Evolutionary conservation across 2,888 invertebrate genomes (phyloP).

Genomic region (Neocrepidodera transversa): DNA sequence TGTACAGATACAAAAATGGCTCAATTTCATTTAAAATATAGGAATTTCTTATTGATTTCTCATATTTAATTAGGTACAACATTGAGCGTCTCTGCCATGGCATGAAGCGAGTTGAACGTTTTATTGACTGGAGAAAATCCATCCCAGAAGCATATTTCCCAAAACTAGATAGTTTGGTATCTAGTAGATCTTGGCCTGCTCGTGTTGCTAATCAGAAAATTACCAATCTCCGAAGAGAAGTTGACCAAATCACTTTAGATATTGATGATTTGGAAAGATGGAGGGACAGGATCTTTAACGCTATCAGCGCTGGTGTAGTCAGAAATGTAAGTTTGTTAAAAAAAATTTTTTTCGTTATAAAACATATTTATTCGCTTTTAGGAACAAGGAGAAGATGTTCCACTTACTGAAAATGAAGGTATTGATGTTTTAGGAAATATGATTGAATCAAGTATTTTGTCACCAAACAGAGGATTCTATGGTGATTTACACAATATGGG

Average conservation of each 20-base stretch:
- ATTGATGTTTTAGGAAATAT: slow-evolving; percentile 83
- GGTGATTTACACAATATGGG: slow-evolving; percentile 86
- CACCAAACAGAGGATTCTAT: slow-evolving; percentile 73
- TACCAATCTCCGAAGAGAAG: slow-evolving; percentile 70
- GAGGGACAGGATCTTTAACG: slow-evolving; percentile 76
- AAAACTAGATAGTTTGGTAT: slow-evolving; percentile 79
- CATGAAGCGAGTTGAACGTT: slow-evolving; percentile 68
- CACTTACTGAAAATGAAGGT: slow-evolving; percentile 71
- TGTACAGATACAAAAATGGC: too few relatives aligned
- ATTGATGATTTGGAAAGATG: slow-evolving; percentile 77
- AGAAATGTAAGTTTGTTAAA: slow-evolving; percentile 61
- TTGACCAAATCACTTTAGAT: slow-evolving; percentile 72
- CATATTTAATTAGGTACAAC: slow-evolving; percentile 66
- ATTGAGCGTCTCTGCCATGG: slow-evolving; percentile 77
- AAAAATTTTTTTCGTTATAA: slow-evolving; percentile 38
- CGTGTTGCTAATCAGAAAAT: slow-evolving; percentile 67
- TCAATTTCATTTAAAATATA: too few relatives aligned
- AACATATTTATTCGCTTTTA: slow-evolving; percentile 46
- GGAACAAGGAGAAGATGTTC: slow-evolving; percentile 62
- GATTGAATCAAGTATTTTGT: slow-evolving; percentile 75
- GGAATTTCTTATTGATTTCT: too few relatives aligned
- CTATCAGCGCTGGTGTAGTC: slow-evolving; percentile 71
- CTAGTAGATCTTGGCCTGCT: slow-evolving; percentile 79
- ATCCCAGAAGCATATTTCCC: slow-evolving; percentile 84
- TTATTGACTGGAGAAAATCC: slow-evolving; percentile 71